Percentiles rank a stretch among this genome's conserved stretches.
phyloP scores from a whole-genome alignment of 37 sponge, comb jelly and placozoan species.

The Crambe crambe region DNA sequence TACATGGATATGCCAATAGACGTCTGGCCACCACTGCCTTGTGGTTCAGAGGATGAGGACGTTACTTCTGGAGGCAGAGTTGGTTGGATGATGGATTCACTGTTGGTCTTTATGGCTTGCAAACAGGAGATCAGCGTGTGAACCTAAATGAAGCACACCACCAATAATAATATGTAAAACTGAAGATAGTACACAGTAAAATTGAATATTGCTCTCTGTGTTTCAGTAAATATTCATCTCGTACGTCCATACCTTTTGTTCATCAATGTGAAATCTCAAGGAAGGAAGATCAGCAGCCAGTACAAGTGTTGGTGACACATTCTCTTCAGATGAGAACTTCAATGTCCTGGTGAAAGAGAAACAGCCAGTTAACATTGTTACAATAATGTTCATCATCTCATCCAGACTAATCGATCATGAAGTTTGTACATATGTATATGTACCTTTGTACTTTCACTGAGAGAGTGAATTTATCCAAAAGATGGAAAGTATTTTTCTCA shows the following conservation, averaged over 20 bases:
- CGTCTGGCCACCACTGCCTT: neutral
- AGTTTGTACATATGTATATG: too few relatives aligned
- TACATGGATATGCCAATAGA: constrained; percentile 26
- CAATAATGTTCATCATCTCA: neutral
- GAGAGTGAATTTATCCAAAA: constrained; percentile 82
- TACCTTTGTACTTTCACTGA: constrained; percentile 74
- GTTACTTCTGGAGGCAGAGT: neutral
- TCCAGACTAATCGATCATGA: neutral
- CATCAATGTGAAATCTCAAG: constrained; percentile 81
- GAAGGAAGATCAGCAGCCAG: constrained; percentile 68
- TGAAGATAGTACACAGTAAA: too few relatives aligned
- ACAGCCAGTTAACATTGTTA: too few relatives aligned
- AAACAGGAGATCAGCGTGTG: constrained; percentile 47
- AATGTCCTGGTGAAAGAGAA: constrained; percentile 2
- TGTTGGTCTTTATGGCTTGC: constrained; percentile 6
- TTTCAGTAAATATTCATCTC: neutral
- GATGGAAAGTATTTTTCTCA: constrained; percentile 36
- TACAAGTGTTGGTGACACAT: constrained; percentile 15
- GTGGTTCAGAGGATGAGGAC: neutral
- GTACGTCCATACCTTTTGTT: constrained; percentile 67
- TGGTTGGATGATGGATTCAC: neutral
- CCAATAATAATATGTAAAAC: too few relatives aligned
- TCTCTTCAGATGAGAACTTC: neutral
- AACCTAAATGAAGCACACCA: too few relatives aligned
- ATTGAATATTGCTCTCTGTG: neutral